Percentiles rank a stretch among this genome's conserved stretches.
phyloP scores from a whole-genome alignment of 2,113 vertebrate species.

The Cacatua alba region DNA sequence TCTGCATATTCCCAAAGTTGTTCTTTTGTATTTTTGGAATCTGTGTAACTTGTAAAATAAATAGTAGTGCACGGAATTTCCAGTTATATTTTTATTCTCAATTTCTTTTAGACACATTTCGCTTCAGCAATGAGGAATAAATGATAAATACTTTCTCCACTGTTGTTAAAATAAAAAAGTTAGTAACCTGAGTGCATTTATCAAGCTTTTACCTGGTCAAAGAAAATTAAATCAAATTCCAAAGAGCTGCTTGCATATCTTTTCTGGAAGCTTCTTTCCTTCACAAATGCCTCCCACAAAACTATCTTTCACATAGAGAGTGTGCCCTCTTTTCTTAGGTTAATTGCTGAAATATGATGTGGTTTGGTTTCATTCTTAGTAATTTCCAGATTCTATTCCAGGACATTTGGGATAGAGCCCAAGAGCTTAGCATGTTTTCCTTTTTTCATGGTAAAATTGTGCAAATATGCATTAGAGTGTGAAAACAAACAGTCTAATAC shows the following conservation, averaged over 20 bases:
- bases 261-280: slow-evolving; percentile 64
- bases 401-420: slow-evolving; percentile 88
- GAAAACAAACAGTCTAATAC: slow-evolving; percentile 90
- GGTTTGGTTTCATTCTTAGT: slow-evolving; percentile 84
- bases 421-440: slow-evolving; percentile 90
- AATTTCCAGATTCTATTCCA: slow-evolving; percentile 86
- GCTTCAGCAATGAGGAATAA: neutral
- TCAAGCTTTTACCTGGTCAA: slow-evolving; percentile 64
- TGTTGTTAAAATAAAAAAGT: neutral
- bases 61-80: neutral
- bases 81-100: slow-evolving; percentile 1
- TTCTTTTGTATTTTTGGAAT: slow-evolving; percentile 37
- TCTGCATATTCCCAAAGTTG: neutral
- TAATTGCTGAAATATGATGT: slow-evolving; percentile 86
- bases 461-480: slow-evolving; percentile 90
- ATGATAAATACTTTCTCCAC: slow-evolving; percentile 30
- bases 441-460: slow-evolving; percentile 90
- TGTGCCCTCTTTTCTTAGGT: slow-evolving; percentile 80
- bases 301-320: slow-evolving; percentile 70
- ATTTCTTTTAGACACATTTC: slow-evolving; percentile 20
- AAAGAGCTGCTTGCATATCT: slow-evolving; percentile 48
- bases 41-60: slow-evolving; percentile 3
- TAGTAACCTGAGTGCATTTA: slow-evolving; percentile 45
- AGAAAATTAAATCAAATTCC: slow-evolving; percentile 70
- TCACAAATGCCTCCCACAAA: slow-evolving; percentile 65